These are phyloP conservation scores for Chymomyza costata DNA, from an alignment of 1,140 invertebrate genomes.

Conservation along the genomic window DNA sequence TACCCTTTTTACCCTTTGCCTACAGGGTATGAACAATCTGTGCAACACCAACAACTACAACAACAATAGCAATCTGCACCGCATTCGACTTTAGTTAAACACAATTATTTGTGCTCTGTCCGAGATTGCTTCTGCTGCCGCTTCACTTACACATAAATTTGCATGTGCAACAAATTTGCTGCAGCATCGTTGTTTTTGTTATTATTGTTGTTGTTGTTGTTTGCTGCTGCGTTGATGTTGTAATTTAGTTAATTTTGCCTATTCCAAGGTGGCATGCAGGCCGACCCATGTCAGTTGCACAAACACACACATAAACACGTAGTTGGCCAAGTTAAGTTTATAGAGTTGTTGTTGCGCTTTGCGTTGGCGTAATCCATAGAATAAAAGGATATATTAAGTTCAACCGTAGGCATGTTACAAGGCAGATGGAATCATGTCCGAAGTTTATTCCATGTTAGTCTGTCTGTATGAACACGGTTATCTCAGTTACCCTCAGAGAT, in stretches of 20 bases:
- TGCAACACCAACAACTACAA: slow-evolving; percentile 14
- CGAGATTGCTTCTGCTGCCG: slow-evolving; percentile 20
- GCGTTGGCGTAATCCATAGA: no score
- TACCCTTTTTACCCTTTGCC: no score
- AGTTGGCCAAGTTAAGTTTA: no score
- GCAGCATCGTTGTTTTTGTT: slow-evolving; percentile 27
- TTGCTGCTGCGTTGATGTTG: slow-evolving; percentile 58
- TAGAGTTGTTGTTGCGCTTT: no score
- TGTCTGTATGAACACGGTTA: no score
- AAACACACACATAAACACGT: no score
- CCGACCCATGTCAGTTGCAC: slow-evolving; percentile 50
- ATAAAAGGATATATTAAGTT: no score
- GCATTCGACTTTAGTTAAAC: slow-evolving; percentile 63
- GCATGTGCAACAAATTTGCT: slow-evolving; percentile 72
- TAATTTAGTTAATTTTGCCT: slow-evolving; percentile 74
- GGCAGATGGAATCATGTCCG: no score
- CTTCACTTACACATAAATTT: slow-evolving; percentile 73
- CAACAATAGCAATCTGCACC: slow-evolving; percentile 21
- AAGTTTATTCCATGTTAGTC: no score
- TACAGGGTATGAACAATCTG: no score
- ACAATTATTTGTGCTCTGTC: slow-evolving; percentile 58
- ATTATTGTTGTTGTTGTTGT: slow-evolving; percentile 14
- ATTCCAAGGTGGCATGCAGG: slow-evolving; percentile 67
- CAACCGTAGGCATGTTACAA: no score
- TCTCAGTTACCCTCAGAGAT: no score